These are phyloP conservation scores for Schizopygopsis pylzovi DNA, from an alignment of 2,797 vertebrate genomes.

Conservation along the genomic window DNA sequence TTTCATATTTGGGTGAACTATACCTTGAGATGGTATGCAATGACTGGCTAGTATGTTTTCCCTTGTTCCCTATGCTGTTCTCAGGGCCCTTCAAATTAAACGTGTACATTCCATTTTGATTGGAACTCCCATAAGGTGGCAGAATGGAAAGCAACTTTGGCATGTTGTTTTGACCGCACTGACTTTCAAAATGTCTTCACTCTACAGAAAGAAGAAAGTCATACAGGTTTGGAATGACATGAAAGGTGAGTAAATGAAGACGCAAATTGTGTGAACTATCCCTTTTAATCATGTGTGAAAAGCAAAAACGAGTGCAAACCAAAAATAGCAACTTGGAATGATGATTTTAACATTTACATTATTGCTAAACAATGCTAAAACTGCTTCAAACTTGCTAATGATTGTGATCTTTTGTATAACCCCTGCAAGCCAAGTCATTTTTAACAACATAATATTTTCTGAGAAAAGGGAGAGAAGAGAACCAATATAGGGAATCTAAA, in stretches of 20 bases:
- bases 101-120: neutral
- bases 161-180: neutral
- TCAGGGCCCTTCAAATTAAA: neutral
- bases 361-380: constrained; percentile 15
- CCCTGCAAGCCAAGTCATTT: constrained; percentile 14
- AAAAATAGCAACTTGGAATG: neutral
- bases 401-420: constrained; percentile 19
- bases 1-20: too few relatives aligned
- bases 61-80: neutral
- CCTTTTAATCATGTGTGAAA: neutral
- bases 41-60: neutral
- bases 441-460: constrained; percentile 19
- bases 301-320: neutral
- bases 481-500: constrained; percentile 45
- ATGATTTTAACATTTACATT: neutral
- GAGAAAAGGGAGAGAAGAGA: constrained; percentile 23
- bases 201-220: neutral
- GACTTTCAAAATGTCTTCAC: neutral
- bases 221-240: neutral
- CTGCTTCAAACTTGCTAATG: constrained; percentile 24
- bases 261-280: neutral
- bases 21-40: neutral
- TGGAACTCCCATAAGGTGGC: neutral
- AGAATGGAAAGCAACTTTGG: neutral
- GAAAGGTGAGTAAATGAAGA: neutral